Evolutionary conservation across 2,113 vertebrate genomes (phyloP).

Genomic region (Aythya baeri): DNA sequence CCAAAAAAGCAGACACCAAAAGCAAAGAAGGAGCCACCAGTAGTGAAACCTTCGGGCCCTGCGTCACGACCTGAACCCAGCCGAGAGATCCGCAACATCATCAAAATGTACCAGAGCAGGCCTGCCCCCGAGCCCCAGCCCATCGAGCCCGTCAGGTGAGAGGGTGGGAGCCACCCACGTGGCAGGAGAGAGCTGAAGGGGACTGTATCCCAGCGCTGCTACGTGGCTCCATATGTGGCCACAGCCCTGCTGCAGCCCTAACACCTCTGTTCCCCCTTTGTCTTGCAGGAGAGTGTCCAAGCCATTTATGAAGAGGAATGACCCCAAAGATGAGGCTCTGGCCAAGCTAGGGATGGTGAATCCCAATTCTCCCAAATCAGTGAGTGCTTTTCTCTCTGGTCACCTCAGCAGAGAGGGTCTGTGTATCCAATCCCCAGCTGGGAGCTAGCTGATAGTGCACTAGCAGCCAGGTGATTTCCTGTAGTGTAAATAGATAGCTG

Average conservation of each 20-base stretch:
- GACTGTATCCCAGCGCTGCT: background rate
- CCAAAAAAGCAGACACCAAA: background rate
- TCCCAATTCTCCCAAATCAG: conserved; percentile 39
- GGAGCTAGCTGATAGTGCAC: background rate
- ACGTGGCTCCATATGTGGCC: background rate
- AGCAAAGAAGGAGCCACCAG: background rate
- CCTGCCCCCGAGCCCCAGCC: conserved; percentile 77
- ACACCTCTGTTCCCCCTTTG: background rate
- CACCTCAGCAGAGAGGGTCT: background rate
- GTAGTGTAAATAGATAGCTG: background rate
- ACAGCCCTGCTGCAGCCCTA: background rate
- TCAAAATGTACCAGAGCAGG: conserved; percentile 88
- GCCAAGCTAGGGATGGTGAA: conserved; percentile 82
- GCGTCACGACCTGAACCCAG: conserved; percentile 75
- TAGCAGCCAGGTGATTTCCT: background rate
- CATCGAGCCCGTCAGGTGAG: conserved; percentile 81
- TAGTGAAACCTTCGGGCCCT: background rate
- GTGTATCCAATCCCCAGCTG: background rate
- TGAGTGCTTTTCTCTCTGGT: conserved; percentile 50
- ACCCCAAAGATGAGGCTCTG: conserved; percentile 93
- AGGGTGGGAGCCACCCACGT: background rate
- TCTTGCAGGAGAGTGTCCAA: conserved; percentile 70
- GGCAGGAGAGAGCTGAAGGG: background rate
- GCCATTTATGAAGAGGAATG: conserved; percentile 81
- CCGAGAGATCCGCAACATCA: conserved; percentile 88